Base-by-base conservation (phyloP, 2,797 vertebrate species). In the Notolabrus celidotus region DNA sequence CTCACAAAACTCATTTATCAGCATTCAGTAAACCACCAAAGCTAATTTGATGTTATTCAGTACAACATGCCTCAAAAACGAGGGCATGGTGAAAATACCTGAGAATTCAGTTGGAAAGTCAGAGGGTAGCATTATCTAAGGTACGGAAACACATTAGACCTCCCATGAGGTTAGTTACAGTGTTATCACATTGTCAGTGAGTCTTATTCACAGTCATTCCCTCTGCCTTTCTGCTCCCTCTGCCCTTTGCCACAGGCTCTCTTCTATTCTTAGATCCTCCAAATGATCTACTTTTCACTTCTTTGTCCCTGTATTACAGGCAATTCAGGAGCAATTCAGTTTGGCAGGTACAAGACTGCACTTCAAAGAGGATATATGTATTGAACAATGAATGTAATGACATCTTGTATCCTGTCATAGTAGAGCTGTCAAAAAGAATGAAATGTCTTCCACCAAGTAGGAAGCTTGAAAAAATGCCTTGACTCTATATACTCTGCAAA, bases 201-300 rank as follows among this genome's bases (percentile, higher is more conserved):
- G 70, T 85, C 86, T 86, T 89, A 88, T 79, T 91, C 86, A 82
- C 79, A 79, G 71, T 54, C 72, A 79, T 72, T 85, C 77, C 69
- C 64, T 71, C 57, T 49, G 79, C 64, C 76, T 87, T 58, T 80
- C 71, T 78, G 71, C 82, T 87, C 82, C 67, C 53, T 56, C 74
- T 82, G 79, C 85, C 85, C 80, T 89, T 70, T 90, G 87, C 82
- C 87, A 86, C 62, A 70, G 84, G 77, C 86, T 81, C 73, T 74
- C 52, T 74, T 84, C 83, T 92, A 85, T 90, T 91, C 85, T 90
- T 91, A 91, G 86, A 86, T 77, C 68, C 65, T 78, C 66, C 56
- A 85, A 85, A 81, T 80, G 83, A 85, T 91, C 88, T 85, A 89
- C 88, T 89, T 91, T 88, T 77, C 81, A 79, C 58, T 73, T 77